Evolutionary conservation across 92 coral and sea anemone genomes (phyloP).

Genomic region (Parazoanthus swiftii): DNA sequence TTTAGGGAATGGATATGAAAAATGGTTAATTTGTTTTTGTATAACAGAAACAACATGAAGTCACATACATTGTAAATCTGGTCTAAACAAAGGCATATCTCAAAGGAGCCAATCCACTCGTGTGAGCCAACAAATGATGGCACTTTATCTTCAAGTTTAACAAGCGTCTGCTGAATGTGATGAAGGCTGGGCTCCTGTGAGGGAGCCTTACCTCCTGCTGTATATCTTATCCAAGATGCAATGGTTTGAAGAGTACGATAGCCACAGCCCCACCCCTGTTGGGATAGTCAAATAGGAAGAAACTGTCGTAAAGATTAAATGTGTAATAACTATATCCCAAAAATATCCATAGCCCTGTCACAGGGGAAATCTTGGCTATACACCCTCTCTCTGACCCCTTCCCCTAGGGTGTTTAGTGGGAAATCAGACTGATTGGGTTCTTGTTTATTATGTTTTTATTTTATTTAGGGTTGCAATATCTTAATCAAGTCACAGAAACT

Average conservation of each 20-base stretch:
- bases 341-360: too few relatives aligned
- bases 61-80: conserved; percentile 79
- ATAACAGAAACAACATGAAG: not conserved
- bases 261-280: conserved; percentile 99
- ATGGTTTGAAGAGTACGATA: conserved; percentile 96
- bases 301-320: too few relatives aligned
- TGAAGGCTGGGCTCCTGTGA: conserved; percentile 62
- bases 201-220: conserved; percentile 3
- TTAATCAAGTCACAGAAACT: too few relatives aligned
- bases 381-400: too few relatives aligned
- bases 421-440: too few relatives aligned
- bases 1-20: too few relatives aligned
- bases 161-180: conserved; percentile 83
- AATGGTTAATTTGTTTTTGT: not conserved
- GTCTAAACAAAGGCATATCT: conserved; percentile 84
- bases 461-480: too few relatives aligned
- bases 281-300: not conserved
- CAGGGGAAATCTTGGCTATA: too few relatives aligned
- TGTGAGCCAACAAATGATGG: conserved; percentile 74
- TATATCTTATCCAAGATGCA: conserved; percentile 82
- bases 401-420: too few relatives aligned
- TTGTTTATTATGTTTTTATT: too few relatives aligned
- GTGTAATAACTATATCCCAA: not conserved
- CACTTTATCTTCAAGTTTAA: conserved; percentile 76
- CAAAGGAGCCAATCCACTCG: conserved; percentile 97